These are phyloP conservation scores for Mamestra configurata DNA, from an alignment of 1,140 invertebrate species.

Conservation along the genomic window DNA sequence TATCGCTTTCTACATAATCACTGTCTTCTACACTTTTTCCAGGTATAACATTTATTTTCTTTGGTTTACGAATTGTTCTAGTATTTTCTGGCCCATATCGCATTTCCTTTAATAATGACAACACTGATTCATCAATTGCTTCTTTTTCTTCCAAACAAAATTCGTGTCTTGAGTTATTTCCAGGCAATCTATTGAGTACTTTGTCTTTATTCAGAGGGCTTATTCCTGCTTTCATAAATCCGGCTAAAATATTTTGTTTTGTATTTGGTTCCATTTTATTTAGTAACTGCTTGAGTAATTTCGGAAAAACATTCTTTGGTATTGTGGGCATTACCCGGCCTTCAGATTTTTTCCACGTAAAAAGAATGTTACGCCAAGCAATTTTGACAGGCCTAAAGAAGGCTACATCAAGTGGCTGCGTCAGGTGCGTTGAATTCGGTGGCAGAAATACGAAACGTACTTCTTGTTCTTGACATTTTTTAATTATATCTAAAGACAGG, in stretches of 20 bases:
- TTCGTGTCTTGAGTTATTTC: neutral
- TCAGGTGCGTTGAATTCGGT: constrained; percentile 42
- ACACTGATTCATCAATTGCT: constrained; percentile 42
- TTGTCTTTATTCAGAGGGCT: constrained; percentile 39
- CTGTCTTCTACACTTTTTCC: constrained; percentile 45
- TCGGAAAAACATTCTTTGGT: constrained; percentile 50
- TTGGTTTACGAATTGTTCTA: constrained; percentile 23
- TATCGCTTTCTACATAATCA: constrained; percentile 36
- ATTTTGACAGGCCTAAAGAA: constrained; percentile 48
- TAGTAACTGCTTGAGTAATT: constrained; percentile 38
- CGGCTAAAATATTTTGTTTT: constrained; percentile 50
- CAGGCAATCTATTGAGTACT: constrained; percentile 49
- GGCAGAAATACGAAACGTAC: constrained; percentile 48
- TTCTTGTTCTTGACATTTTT: constrained; percentile 27
- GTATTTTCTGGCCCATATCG: constrained; percentile 40
- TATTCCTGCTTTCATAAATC: constrained; percentile 52
- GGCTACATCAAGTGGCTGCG: constrained; percentile 45
- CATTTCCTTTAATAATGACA: constrained; percentile 45
- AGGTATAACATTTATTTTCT: constrained; percentile 31
- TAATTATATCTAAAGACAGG: constrained; percentile 51
- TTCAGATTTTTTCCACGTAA: constrained; percentile 51
- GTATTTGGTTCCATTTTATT: constrained; percentile 34
- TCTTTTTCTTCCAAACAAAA: constrained; percentile 8
- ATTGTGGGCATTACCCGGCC: constrained; percentile 43
- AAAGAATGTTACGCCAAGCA: constrained; percentile 44